A percentile compares a stretch with the other conserved stretches of the same genome.
phyloP scores from a whole-genome alignment of 2,888 invertebrate genomes.

The Lithophane semibrunnea region DNA sequence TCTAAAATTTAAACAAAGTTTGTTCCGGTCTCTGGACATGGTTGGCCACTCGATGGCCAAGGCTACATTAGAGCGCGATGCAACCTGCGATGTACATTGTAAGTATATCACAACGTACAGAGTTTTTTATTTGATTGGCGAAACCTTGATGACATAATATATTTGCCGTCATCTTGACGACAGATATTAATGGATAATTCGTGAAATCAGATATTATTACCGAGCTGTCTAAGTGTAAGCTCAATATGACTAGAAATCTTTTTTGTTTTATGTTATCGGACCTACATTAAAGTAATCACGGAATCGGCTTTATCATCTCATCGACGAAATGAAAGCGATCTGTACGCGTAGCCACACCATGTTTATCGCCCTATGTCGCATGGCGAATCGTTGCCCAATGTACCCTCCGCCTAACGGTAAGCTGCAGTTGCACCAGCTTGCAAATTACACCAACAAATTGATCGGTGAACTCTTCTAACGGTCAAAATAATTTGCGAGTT shows the following conservation, averaged over 20 bases:
- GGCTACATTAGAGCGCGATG: slow-evolving; percentile 3
- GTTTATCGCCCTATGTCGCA: no score
- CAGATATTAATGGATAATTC: no score
- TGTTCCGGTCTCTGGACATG: slow-evolving; percentile 78
- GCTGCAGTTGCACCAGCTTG: slow-evolving; percentile 61
- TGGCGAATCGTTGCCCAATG: not conserved
- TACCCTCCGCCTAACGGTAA: slow-evolving; percentile 47
- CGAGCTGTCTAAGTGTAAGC: not conserved
- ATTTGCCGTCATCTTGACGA: no score
- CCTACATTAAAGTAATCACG: not conserved
- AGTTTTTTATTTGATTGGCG: not conserved
- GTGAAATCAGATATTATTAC: no score
- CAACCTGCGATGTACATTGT: not conserved
- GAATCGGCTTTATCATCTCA: not conserved
- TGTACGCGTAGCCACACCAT: no score
- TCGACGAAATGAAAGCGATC: not conserved
- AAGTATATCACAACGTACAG: not conserved
- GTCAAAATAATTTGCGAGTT: slow-evolving; percentile 40
- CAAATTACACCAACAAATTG: slow-evolving; percentile 62
- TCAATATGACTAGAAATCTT: not conserved
- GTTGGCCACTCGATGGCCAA: slow-evolving; percentile 74
- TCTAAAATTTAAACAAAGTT: slow-evolving; percentile 80
- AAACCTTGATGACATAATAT: no score
- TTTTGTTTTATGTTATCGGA: not conserved
- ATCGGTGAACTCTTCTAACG: slow-evolving; percentile 42